Evolutionary conservation across 1,140 invertebrate genomes (phyloP), one percentile per base, ranked within the genome.

Genomic region (Stegodyphus dumicola): DNA sequence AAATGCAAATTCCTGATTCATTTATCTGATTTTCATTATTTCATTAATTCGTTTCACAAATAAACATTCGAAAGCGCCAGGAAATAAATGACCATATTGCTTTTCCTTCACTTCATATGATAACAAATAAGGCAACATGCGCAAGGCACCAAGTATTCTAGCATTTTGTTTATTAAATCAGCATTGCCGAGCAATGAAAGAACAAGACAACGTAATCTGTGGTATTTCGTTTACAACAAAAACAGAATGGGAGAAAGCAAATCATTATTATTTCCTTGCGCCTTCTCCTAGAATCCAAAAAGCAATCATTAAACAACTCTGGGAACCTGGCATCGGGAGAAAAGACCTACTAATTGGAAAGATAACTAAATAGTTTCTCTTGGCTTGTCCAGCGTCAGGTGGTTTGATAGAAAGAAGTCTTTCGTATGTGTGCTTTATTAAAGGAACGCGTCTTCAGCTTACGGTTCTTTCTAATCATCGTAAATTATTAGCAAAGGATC

Each of bases 401-500:
- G 33, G 33, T 33, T 33, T 33, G 65, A 2, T 13, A 15, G 17
- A 18, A 15, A 67, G 65, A 17, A 15, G 65, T 67, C 17, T 67
- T 67, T 67, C n/a, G 65, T 67, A 15, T 60, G 15, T 60, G 15
- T 5, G 65, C 65, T 15, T 67, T 67, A 67, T 67, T 67, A 67
- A 60, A 15, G 56, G 66, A 13, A 56, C 11, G 18, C 51, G 51
- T 15, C 77, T 49, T 67, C 17, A 67, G n/a, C 15, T n/a, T 67
- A 18, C 65, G 7, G 6, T n/a, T 53, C 51, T 54, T 51, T 69
- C 67, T 80, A 80, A 80, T 80, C 78, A 80, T 80, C 78, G 13
- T 54, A 80, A 80, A 80, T 80, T 80, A 80, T 71, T 71, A 71
- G 65, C 33, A 51, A 71, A n/a, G 78, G 69, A 80, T 80, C 77